Evolutionary conservation across 2,888 invertebrate species (phyloP), one percentile per base, ranked within the genome.

Genomic region (Tanypteryx hageni): DNA sequence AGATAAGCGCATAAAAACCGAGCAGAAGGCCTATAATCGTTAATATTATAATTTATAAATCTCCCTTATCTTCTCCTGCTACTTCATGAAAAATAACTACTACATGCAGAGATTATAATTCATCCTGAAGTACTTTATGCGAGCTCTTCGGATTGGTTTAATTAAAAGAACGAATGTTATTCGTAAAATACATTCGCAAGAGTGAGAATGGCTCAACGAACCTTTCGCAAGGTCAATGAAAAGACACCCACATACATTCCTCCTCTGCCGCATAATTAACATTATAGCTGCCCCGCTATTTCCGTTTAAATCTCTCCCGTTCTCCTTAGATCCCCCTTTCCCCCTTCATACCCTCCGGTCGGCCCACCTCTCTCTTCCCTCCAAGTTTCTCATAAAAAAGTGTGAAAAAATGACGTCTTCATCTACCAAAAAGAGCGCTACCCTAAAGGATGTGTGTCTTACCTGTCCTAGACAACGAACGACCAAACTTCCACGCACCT

Each of bases 351-450:
- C 76, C 18, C 76, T 76, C 22, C 76, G 22, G 76, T 76, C 22
- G 76, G 3, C 22, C 27, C 76, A 11, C 76, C 27, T 76, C 27
- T 76, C 27, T n/a, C 68, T 8, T 76, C 76, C 22, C 27, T 22
- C 76, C 76, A 13, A 76, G 27, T n/a, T 76, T 76, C 76, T 27
- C 76, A 76, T 27, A 76, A 76, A 76, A 76, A 76, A 18, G 76
- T 76, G 76, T 76, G 76, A 76, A 76, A 76, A 76, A 76, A 76
- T 76, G 76, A 27, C 76, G 76, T 76, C 76, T 76, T 76, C 27
- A 76, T 76, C 76, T 22, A 27, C 76, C 76, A 8, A 27, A 76
- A 27, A 76, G 76, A 27, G 27, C 44, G 44, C 44, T 44, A 5
- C 44, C 44, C 44, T 3, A 44, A 44, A 44, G 44, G 44, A 44